These are phyloP conservation scores for Selenia dentaria DNA, from an alignment of 2,888 invertebrate genomes.

Conservation along the genomic window DNA sequence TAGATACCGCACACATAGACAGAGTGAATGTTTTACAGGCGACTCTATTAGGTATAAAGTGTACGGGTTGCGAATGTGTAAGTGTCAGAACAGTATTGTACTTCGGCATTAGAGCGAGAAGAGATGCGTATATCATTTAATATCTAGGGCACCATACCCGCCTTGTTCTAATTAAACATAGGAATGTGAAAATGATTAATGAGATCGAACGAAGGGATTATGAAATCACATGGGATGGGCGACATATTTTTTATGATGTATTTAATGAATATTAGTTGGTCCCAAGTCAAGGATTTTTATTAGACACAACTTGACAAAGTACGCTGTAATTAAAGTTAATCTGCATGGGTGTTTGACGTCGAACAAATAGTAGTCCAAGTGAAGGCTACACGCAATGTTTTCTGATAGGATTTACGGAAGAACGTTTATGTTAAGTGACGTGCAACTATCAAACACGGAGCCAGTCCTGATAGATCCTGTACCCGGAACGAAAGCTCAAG, in stretches of 20 bases:
- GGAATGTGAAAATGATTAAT: constrained; percentile 57
- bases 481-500: no score
- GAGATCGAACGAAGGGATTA: constrained; percentile 31
- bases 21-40: constrained; percentile 29
- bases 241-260: no score
- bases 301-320: no score
- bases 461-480: no score
- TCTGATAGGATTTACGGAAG: no score
- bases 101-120: constrained; percentile 77
- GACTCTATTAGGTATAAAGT: constrained; percentile 36
- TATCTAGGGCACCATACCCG: constrained; percentile 74
- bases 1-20: constrained; percentile 26
- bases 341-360: neutral
- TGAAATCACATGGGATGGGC: constrained; percentile 18
- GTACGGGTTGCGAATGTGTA: constrained; percentile 44
- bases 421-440: no score
- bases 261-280: constrained; percentile 5
- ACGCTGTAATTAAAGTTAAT: no score
- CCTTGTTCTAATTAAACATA: constrained; percentile 64
- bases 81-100: constrained; percentile 65
- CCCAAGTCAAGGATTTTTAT: neutral
- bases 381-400: no score
- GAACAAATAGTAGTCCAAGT: neutral
- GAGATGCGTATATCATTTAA: constrained; percentile 72
- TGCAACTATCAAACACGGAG: no score